Evolutionary conservation across 2,113 vertebrate species (phyloP).

Genomic region (Lasiurus cinereus): DNA sequence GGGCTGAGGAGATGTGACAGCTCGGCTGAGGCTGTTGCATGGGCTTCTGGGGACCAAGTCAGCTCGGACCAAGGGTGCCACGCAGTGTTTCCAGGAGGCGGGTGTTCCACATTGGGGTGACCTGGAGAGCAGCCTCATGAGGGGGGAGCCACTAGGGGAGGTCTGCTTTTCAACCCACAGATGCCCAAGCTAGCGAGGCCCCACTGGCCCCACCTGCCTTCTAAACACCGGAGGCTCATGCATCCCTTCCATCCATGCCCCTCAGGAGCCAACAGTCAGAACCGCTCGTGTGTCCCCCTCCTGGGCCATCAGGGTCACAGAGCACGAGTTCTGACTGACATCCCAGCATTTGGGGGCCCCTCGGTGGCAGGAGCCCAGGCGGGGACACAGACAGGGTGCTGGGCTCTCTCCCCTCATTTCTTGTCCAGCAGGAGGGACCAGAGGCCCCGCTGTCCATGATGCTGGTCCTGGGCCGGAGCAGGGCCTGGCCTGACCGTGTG

Average conservation of each 20-base stretch:
- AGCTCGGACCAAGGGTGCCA: no score
- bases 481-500: not conserved
- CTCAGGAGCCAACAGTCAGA: not conserved
- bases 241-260: no score
- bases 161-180: not conserved
- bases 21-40: not conserved
- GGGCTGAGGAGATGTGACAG: not conserved
- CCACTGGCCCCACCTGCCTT: not conserved
- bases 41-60: not conserved
- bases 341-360: not conserved
- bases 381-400: fast-evolving
- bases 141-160: fast-evolving
- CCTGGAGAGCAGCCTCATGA: not conserved
- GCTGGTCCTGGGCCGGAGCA: not conserved
- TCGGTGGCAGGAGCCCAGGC: fast-evolving
- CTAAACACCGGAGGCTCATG: not conserved
- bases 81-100: no score
- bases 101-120: not conserved
- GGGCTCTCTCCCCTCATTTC: not conserved
- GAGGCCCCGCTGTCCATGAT: not conserved
- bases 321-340: not conserved
- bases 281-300: not conserved
- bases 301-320: not conserved
- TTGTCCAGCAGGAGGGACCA: not conserved
- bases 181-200: not conserved